Conservation (phyloP, 2,888 invertebrate genomes). For the Nowickia ferox region DNA sequence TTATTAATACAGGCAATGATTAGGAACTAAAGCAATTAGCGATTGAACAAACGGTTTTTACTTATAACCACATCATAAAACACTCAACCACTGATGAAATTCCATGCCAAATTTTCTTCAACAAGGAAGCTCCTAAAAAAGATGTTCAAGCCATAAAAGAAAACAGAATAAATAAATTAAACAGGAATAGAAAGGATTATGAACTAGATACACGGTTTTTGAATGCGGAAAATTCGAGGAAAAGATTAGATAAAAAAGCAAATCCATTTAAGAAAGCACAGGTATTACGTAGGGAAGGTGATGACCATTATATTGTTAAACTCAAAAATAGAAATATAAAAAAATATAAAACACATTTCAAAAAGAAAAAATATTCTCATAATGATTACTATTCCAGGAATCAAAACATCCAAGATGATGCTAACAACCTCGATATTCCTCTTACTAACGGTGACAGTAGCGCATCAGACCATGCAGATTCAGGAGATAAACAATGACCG, state of each 20-base stretch:
- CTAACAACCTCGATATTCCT: not conserved
- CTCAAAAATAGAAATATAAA: no score
- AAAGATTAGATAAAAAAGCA: slow-evolving; percentile 15
- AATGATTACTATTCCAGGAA: no score
- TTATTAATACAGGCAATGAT: slow-evolving; percentile 40
- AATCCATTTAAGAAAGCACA: slow-evolving; percentile 4
- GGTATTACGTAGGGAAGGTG: not conserved
- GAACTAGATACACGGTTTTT: slow-evolving; percentile 11
- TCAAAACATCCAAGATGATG: not conserved
- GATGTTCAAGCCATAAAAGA: slow-evolving; percentile 9
- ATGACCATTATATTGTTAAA: no score
- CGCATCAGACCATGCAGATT: slow-evolving; percentile 12
- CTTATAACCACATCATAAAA: slow-evolving; percentile 13
- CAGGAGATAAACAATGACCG: slow-evolving; percentile 16
- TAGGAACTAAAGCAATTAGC: not conserved
- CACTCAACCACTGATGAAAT: slow-evolving; percentile 11
- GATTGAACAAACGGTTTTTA: slow-evolving; percentile 13
- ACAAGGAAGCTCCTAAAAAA: not conserved
- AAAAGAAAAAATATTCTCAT: no score
- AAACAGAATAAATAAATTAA: slow-evolving; percentile 1
- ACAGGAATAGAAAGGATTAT: slow-evolving; percentile 11
- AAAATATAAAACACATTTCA: no score
- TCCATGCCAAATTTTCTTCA: not conserved
- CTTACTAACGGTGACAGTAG: not conserved
- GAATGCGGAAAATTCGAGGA: slow-evolving; percentile 16